Base-by-base conservation (phyloP, 2,888 invertebrate species). In the Andrena hattorfiana region DNA sequence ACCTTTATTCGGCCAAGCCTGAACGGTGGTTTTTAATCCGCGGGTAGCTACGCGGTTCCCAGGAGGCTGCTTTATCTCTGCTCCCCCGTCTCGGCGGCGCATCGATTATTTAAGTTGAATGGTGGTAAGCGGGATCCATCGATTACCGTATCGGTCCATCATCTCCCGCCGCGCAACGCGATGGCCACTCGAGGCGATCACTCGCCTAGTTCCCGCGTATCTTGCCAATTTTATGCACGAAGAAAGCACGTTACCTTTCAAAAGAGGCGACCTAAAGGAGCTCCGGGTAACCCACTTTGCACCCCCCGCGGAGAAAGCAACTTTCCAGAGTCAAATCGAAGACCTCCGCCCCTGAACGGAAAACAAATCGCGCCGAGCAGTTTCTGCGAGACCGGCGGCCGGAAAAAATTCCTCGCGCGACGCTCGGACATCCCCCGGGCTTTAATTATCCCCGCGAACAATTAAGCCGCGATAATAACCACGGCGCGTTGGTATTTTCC, bases 91-190 rank as follows among this genome's bases (percentile, higher is more conserved):
- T 5, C 32, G 0, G 10, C 48, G 32, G 13, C 42, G 30, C 63
- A 72, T 63, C 80, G 78, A 77, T 77, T 71, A 62, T 81, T 78
- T 68, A 56, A 72, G 67, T 81, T 77, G 77, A 81, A 62, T 49
- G 23, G 56, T 62, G 68, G 42, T 59, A 64, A 80, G 70, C 51
- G 60, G 70, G 59, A 69, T 63, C 67, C 78, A 71, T 80, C 71
- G 80, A 71, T 71, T 60, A 71, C 54, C 10, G 56, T 56, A 67
- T 62, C 62, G 62, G 35, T 42, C 32, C 66, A 62, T 68, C 42
- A 69, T 28, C 69, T 42, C 16, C 32, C 49, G n/a, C 32, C 8
- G 5, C 5, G n/a, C 59, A 42, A 42, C 42, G 42, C 20, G 66
- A 70, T 60, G 49, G 64, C 30, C 59, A 69, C 66, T 67, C 59